Evolutionary conservation across 2,797 vertebrate species (phyloP).

Genomic region (Sebastes hopkinsi): DNA sequence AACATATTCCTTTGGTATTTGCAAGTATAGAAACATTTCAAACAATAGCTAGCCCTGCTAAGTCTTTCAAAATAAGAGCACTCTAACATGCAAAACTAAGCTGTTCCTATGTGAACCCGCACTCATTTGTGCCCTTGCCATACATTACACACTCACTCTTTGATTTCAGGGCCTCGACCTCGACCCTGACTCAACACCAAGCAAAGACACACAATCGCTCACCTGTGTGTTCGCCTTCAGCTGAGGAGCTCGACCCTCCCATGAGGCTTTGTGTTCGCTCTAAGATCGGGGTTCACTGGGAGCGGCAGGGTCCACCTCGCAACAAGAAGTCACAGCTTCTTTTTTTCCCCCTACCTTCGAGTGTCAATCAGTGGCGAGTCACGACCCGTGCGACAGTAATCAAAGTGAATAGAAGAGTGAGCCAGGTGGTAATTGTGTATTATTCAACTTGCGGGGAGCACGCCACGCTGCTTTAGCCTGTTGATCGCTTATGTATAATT

Average conservation of each 20-base stretch:
- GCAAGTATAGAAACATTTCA: neutral
- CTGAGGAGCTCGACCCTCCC: conserved; percentile 30
- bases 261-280: conserved; percentile 30
- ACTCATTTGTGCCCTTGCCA: neutral
- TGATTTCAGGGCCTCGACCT: conserved; percentile 30
- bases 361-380: conserved; percentile 62
- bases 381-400: conserved; percentile 58
- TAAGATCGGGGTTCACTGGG: conserved; percentile 17
- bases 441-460: conserved; percentile 69
- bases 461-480: conserved; percentile 62
- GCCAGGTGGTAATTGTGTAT: conserved; percentile 71
- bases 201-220: neutral
- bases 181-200: neutral
- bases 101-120: neutral
- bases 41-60: neutral
- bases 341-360: neutral
- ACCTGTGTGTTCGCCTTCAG: neutral
- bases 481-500: conserved; percentile 78
- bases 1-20: neutral
- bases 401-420: conserved; percentile 66
- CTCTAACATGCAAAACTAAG: neutral
- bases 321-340: conserved; percentile 23
- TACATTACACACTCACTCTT: conserved; percentile 4
- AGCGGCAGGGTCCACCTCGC: conserved; percentile 21
- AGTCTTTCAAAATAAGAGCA: conserved; percentile 4